Conservation (phyloP, 2,888 invertebrate genomes). For the Lacanobia oleracea region DNA sequence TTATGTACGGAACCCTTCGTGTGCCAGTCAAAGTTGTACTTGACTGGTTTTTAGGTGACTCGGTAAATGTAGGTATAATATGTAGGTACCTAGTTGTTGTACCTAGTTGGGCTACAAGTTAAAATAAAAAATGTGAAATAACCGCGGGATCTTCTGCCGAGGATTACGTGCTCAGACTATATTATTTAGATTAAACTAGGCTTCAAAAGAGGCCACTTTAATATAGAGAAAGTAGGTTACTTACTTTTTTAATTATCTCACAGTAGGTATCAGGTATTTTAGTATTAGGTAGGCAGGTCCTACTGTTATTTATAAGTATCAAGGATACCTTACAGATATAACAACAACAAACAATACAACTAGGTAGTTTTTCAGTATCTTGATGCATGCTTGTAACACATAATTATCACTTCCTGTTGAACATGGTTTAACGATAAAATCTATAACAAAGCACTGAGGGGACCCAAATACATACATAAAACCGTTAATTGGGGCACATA, state of each 20-base stretch:
- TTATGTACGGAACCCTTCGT: too few relatives aligned
- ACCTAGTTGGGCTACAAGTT: not conserved
- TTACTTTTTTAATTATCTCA: not conserved
- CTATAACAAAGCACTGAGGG: constrained; percentile 1
- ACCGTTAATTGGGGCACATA: constrained; percentile 5
- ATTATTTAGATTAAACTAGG: constrained; percentile 13
- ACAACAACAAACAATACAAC: not conserved
- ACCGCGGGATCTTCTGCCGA: not conserved
- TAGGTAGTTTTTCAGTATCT: not conserved
- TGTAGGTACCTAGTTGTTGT: not conserved
- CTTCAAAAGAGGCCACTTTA: not conserved
- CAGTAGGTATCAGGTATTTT: not conserved
- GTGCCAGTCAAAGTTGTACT: too few relatives aligned
- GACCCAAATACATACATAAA: constrained; percentile 1
- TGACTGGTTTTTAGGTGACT: not conserved
- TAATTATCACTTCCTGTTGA: not conserved
- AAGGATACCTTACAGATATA: not conserved
- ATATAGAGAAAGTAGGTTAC: not conserved
- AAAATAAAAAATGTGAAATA: not conserved
- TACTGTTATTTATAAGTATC: too few relatives aligned
- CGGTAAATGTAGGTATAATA: too few relatives aligned
- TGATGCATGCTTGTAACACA: not conserved
- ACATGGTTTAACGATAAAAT: constrained; percentile 5
- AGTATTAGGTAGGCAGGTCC: not conserved
- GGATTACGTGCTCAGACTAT: constrained; percentile 8